Conservation (phyloP, 2,113 vertebrate species). For the Leiothrix lutea region DNA sequence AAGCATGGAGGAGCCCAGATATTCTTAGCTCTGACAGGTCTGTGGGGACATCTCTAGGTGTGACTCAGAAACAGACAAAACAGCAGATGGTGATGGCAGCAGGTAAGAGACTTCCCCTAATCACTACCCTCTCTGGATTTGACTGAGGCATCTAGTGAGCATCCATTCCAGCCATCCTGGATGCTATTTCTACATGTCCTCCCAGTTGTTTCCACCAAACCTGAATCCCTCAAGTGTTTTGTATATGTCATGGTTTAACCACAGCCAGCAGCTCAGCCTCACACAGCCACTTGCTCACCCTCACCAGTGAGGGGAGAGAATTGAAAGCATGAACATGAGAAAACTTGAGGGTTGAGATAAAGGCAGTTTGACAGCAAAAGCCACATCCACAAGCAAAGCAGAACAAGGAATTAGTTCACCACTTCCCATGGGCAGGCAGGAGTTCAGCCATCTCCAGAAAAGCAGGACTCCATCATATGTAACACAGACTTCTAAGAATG, state of each 20-base stretch:
- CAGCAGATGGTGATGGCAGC: background rate
- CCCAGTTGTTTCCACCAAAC: background rate
- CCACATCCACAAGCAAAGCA: background rate
- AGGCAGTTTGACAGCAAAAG: background rate
- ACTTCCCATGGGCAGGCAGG: background rate
- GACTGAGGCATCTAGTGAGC: background rate
- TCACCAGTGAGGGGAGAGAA: background rate
- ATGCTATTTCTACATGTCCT: background rate
- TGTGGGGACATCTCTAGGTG: background rate
- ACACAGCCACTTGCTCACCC: accelerated
- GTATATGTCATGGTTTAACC: background rate
- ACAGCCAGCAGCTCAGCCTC: background rate
- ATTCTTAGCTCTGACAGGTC: background rate
- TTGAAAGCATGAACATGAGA: background rate
- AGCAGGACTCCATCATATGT: background rate
- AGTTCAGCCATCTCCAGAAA: background rate
- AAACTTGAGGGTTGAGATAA: background rate
- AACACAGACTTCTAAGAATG: background rate
- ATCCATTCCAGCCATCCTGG: background rate
- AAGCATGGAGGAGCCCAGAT: background rate
- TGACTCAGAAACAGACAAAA: background rate
- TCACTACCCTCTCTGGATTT: background rate
- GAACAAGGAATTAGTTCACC: background rate
- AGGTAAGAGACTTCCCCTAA: background rate
- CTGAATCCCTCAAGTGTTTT: background rate